Evolutionary conservation across 2,113 vertebrate species (phyloP), one percentile per base, ranked within the genome.

Genomic region (Todiramphus chloris): DNA sequence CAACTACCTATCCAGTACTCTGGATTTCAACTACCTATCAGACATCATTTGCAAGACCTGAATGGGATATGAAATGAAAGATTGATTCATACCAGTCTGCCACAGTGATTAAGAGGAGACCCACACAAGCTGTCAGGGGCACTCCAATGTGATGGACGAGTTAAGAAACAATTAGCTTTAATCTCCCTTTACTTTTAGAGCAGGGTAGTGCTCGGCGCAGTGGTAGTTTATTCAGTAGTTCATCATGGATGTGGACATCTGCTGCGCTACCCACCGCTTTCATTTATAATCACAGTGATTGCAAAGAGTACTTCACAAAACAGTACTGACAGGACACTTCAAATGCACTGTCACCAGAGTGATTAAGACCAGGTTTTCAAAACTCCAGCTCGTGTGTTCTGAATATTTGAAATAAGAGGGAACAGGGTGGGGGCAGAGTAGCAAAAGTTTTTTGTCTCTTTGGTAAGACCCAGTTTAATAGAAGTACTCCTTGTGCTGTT

Each of bases 251-350:
- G 0, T 4, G 63, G 60, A 72, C 53, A 59, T 90, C 66, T 88
- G 46, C 90, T 67, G 78, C 35, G 60, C 93, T 64, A 58, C 87
- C 89, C 39, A 63, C 88, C 50, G 75, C 76, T 90, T 95, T 95
- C 73, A 30, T 87, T 92, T 96, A 16, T 93, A 96, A 87, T 95
- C 89, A 77, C 1, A 0, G 90, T 84, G 93, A 96, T 95, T 96
- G 93, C 81, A 75, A 46, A 68, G 59, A 68, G 69, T 60, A 5
- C 86, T 85, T 96, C 53, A 63, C 33, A 68, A 85, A 96, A 89
- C 60, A 37, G 87, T 62, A 62, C 90, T 80, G 79, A 75, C 60
- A 69, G 67, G 59, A 78, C 90, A 83, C 84, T 97, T 94, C 73
- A 94, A 48, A 84, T 19, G 3, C 87, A 35, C 69, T 39, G 63